A percentile compares a stretch with the other conserved stretches of the same genome.
These are phyloP conservation scores for Alsophila aescularia DNA, from an alignment of 2,888 invertebrate species.

Conservation along the genomic window DNA sequence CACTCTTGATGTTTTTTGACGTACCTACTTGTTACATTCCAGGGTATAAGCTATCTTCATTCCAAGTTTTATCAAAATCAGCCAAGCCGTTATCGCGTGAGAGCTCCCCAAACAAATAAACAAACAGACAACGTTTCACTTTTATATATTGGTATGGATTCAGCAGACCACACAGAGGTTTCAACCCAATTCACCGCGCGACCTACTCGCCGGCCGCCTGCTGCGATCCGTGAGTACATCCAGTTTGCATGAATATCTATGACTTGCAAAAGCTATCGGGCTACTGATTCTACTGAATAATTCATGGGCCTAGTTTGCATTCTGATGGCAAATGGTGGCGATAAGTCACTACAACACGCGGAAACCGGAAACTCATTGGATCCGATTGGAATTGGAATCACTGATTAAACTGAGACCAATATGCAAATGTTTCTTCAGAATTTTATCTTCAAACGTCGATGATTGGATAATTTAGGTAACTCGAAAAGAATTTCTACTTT, in stretches of 20 bases:
- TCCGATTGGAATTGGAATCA: constrained; percentile 13
- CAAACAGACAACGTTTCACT: too few species aligned
- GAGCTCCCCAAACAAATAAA: too few species aligned
- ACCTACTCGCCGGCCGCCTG: not conserved
- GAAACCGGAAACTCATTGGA: constrained; percentile 13
- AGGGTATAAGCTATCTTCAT: too few species aligned
- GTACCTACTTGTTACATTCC: too few species aligned
- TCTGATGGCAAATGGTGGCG: constrained; percentile 35
- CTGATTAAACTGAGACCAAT: not conserved
- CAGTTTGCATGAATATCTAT: constrained; percentile 43
- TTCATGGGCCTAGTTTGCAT: constrained; percentile 43
- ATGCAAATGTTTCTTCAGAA: constrained; percentile 2
- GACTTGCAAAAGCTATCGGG: constrained; percentile 40
- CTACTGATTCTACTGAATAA: constrained; percentile 46
- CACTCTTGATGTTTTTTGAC: too few species aligned
- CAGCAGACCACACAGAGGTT: too few species aligned
- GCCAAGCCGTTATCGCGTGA: too few species aligned
- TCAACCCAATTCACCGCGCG: too few species aligned
- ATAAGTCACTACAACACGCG: constrained; percentile 33
- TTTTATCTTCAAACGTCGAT: not conserved
- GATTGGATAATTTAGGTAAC: not conserved
- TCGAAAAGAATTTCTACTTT: too few species aligned
- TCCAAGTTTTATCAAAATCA: too few species aligned
- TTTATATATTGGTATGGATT: too few species aligned
- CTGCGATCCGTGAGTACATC: constrained; percentile 8